Evolutionary conservation across 1,140 invertebrate genomes (phyloP).

Genomic region (Portunus trituberculatus): DNA sequence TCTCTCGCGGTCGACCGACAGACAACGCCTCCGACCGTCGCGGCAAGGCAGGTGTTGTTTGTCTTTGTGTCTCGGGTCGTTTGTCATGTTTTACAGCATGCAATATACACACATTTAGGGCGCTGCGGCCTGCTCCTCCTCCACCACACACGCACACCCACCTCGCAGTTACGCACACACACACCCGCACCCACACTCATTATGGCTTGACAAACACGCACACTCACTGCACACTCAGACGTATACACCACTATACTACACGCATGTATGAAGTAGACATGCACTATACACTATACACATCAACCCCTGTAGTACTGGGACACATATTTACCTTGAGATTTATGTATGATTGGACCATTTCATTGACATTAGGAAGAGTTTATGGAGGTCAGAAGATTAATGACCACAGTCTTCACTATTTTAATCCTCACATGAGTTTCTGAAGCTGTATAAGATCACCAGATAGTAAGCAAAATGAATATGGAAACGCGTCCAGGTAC

Average conservation of each 20-base stretch:
- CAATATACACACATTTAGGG: slow-evolving; percentile 22
- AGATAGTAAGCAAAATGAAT: too few species aligned
- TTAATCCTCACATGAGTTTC: too few species aligned
- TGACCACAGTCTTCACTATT: too few species aligned
- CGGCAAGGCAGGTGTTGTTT: background rate
- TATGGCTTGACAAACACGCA: background rate
- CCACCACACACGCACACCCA: background rate
- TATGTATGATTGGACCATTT: too few species aligned
- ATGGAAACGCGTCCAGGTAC: too few species aligned
- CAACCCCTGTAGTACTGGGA: too few species aligned
- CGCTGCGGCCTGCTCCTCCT: background rate
- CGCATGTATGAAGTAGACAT: background rate
- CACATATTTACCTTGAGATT: too few species aligned
- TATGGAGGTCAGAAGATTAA: too few species aligned
- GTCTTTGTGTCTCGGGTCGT: background rate
- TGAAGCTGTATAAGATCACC: too few species aligned
- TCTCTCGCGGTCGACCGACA: background rate
- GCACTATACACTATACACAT: background rate
- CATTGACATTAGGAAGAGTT: too few species aligned
- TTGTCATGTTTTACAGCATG: slow-evolving; percentile 22
- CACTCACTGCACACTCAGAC: background rate
- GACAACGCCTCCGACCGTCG: background rate
- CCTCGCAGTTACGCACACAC: background rate
- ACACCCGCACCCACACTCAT: background rate
- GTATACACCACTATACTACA: background rate